phyloP scores from a whole-genome alignment of 2,797 vertebrate genomes.

The Eleutherodactylus coqui region DNA sequence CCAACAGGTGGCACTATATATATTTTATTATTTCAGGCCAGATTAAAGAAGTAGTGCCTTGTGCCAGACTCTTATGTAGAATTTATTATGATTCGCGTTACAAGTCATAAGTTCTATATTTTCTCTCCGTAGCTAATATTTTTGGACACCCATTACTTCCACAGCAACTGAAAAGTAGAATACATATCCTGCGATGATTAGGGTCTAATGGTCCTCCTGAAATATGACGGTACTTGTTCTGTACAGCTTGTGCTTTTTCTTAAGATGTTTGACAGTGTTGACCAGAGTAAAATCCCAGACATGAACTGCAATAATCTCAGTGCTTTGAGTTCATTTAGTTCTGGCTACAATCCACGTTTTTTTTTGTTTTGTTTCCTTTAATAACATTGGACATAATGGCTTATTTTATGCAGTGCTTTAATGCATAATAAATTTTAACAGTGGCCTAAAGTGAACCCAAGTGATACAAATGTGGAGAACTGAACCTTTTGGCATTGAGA shows the following conservation, averaged over 20 bases:
- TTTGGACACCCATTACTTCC: background rate
- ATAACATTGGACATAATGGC: background rate
- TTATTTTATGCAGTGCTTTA: conserved; percentile 52
- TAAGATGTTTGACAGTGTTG: background rate
- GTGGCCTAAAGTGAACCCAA: conserved; percentile 51
- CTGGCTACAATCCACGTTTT: conserved; percentile 52
- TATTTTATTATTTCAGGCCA: background rate
- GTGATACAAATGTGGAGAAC: conserved; percentile 25
- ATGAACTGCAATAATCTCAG: conserved; percentile 39
- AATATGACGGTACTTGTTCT: background rate
- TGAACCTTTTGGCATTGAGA: conserved; percentile 13
- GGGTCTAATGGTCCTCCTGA: background rate
- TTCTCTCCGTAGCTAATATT: no score
- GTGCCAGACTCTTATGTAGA: no score
- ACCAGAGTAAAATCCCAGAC: conserved; percentile 47
- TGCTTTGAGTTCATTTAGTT: conserved; percentile 47
- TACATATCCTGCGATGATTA: background rate
- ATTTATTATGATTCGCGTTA: no score
- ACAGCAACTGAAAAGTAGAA: background rate
- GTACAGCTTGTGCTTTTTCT: background rate
- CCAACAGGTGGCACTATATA: background rate
- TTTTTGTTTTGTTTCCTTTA: conserved; percentile 49
- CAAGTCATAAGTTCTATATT: no score
- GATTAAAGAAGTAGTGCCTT: no score
- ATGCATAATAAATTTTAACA: conserved; percentile 31